phyloP scores from a whole-genome alignment of 1,140 invertebrate species.

The Drosophila nigromelanica region DNA sequence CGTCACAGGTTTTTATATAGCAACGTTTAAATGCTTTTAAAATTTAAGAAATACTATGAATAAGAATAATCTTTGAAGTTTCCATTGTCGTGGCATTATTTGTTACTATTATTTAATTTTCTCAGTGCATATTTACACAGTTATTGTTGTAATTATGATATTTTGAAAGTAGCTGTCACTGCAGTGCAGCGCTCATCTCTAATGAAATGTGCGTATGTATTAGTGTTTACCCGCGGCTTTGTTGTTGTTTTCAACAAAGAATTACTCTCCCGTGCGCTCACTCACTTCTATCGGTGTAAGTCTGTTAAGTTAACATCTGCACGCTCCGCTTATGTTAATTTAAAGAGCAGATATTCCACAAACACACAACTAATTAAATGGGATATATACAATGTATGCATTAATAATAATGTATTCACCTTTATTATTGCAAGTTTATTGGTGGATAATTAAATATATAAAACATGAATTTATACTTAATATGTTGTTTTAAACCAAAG shows the following conservation, averaged over 20 bases:
- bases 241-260: constrained; percentile 34
- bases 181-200: constrained; percentile 16
- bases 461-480: neutral
- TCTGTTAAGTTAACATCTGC: constrained; percentile 39
- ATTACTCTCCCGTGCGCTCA: constrained; percentile 23
- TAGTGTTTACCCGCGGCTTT: constrained; percentile 46
- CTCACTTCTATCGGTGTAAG: constrained; percentile 19
- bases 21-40: neutral
- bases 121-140: neutral
- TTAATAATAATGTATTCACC: no score
- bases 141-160: neutral
- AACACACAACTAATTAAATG: neutral
- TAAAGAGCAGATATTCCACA: neutral
- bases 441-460: neutral
- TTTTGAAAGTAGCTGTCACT: constrained; percentile 12
- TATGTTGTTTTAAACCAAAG: neutral
- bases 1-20: neutral
- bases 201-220: constrained; percentile 9
- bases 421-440: no score
- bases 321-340: constrained; percentile 22
- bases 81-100: neutral
- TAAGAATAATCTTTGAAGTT: neutral
- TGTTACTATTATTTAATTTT: neutral
- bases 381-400: neutral
- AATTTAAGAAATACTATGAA: no score